Evolutionary conservation across 2,113 vertebrate species (phyloP).

Genomic region (Brachyistius frenatus): DNA sequence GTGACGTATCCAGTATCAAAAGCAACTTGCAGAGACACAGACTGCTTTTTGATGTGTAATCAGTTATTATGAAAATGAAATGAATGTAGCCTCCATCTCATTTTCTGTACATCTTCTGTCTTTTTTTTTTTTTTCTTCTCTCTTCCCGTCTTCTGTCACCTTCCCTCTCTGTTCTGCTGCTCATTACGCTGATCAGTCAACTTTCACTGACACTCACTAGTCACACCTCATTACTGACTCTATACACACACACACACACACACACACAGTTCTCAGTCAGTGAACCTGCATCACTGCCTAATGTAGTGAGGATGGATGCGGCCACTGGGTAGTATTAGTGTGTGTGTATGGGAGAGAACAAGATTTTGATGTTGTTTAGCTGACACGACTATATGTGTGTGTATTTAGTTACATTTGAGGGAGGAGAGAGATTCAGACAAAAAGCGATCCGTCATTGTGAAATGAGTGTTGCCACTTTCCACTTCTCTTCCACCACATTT

Average conservation of each 20-base stretch:
- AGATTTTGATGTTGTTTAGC: constrained; percentile 48
- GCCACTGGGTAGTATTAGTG: constrained; percentile 30
- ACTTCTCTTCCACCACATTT: no score
- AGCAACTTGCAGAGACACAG: constrained; percentile 1
- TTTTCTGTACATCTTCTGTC: constrained; percentile 12
- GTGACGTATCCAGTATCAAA: constrained; percentile 25
- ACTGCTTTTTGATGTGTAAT: constrained; percentile 52
- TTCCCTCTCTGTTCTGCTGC: constrained; percentile 35
- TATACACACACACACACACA: constrained; percentile 35
- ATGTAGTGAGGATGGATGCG: constrained; percentile 60
- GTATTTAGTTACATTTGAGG: constrained; percentile 7
- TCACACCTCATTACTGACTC: constrained; percentile 76
- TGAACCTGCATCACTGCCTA: constrained; percentile 56
- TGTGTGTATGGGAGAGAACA: constrained; percentile 1
- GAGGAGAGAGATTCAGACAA: constrained; percentile 3
- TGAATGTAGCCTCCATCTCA: constrained; percentile 28
- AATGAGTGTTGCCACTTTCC: not conserved
- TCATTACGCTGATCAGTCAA: constrained; percentile 78
- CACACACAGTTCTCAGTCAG: constrained; percentile 24
- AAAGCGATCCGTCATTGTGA: not conserved
- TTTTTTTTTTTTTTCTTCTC: not conserved
- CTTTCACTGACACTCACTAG: constrained; percentile 63
- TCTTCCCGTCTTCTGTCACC: constrained; percentile 21
- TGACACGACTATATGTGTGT: not conserved
- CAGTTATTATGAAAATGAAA: constrained; percentile 31